These are phyloP conservation scores for Lochmaea crataegi DNA, from an alignment of 2,888 invertebrate genomes.

Conservation along the genomic window DNA sequence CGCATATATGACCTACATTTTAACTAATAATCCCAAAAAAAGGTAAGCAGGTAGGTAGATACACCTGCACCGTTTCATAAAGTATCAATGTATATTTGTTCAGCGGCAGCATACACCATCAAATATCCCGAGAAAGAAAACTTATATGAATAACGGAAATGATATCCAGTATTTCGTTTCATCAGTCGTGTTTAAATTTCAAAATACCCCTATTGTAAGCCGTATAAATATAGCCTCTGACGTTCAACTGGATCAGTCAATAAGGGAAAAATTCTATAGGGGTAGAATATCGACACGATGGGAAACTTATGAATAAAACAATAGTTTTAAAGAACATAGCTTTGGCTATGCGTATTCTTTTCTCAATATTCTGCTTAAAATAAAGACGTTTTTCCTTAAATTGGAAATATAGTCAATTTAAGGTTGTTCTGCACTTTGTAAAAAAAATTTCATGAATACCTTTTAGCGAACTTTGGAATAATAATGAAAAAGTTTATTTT, in stretches of 20 bases:
- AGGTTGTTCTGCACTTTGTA: slow-evolving; percentile 48
- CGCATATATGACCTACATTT: neutral
- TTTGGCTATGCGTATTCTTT: slow-evolving; percentile 54
- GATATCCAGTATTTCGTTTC: slow-evolving; percentile 58
- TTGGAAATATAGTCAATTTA: slow-evolving; percentile 11
- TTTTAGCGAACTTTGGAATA: no score
- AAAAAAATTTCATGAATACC: slow-evolving; percentile 23
- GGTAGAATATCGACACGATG: slow-evolving; percentile 59
- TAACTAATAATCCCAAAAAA: neutral
- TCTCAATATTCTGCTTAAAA: slow-evolving; percentile 50
- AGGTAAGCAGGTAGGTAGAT: neutral
- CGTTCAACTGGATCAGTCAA: slow-evolving; percentile 64
- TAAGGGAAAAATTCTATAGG: slow-evolving; percentile 62
- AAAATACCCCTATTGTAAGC: slow-evolving; percentile 61
- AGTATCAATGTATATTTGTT: slow-evolving; percentile 29
- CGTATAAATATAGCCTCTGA: slow-evolving; percentile 62
- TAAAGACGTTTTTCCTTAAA: slow-evolving; percentile 22
- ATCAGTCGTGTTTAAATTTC: slow-evolving; percentile 61
- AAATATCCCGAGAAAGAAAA: slow-evolving; percentile 25
- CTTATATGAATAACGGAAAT: slow-evolving; percentile 45
- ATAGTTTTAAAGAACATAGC: slow-evolving; percentile 64
- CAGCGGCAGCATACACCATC: neutral
- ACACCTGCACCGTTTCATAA: slow-evolving; percentile 5
- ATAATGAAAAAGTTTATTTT: no score
- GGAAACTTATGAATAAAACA: slow-evolving; percentile 67